phyloP scores from a whole-genome alignment of 2,888 invertebrate genomes.

The Gortyna flavago region DNA sequence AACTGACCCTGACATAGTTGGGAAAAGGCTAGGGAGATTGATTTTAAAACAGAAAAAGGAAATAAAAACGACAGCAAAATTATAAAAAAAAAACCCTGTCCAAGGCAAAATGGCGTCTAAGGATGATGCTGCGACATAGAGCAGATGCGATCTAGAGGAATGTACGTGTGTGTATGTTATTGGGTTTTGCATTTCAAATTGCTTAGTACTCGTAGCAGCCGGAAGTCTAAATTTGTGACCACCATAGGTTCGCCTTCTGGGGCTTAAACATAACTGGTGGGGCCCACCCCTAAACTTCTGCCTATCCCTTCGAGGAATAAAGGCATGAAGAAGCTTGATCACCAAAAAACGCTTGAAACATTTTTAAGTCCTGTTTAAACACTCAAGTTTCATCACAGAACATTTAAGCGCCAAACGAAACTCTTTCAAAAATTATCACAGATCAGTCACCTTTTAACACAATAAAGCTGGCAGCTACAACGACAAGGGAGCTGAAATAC shows the following conservation, averaged over 20 bases:
- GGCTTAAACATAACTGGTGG: background rate
- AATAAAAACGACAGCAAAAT: no score
- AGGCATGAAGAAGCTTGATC: background rate
- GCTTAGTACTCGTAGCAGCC: background rate
- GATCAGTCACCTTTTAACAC: constrained; percentile 10
- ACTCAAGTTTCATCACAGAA: background rate
- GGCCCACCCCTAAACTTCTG: background rate
- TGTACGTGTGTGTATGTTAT: background rate
- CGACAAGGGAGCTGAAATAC: constrained; percentile 1
- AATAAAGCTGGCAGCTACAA: constrained; percentile 1
- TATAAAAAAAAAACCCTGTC: background rate
- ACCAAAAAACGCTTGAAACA: no score
- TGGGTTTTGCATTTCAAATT: background rate
- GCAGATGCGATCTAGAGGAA: background rate
- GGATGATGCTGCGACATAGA: no score
- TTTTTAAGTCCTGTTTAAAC: no score
- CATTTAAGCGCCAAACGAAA: background rate
- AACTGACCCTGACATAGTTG: no score
- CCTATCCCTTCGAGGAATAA: background rate
- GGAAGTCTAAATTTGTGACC: background rate
- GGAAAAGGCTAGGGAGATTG: no score
- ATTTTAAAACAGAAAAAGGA: no score
- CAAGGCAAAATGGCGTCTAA: background rate
- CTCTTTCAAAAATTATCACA: background rate
- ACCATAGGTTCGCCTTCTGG: background rate